A percentile compares a stretch with the other conserved stretches of the same genome.
Evolutionary conservation across 2,888 invertebrate genomes (phyloP).

Genomic region (Spatulosminthurus flaviceps): DNA sequence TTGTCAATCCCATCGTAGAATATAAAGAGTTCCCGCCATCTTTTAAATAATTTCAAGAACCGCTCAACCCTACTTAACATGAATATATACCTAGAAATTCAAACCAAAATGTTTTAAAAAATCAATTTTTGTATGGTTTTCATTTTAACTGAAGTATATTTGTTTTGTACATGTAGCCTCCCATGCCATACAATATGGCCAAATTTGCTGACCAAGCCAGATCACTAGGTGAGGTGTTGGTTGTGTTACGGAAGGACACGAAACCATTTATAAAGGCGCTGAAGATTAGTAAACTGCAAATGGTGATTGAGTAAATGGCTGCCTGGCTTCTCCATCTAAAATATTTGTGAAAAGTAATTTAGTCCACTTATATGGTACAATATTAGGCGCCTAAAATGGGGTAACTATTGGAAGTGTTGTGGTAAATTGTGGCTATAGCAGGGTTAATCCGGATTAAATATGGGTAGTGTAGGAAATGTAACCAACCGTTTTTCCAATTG

Average conservation of each 20-base stretch:
- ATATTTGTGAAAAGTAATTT: too few relatives aligned
- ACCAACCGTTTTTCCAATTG: too few relatives aligned
- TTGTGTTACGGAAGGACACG: constrained; percentile 22
- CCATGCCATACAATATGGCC: constrained; percentile 55
- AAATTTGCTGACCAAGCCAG: constrained; percentile 42
- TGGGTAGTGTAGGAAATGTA: too few relatives aligned
- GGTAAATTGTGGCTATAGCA: too few relatives aligned
- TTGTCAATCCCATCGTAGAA: constrained; percentile 51
- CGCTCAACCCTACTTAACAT: constrained; percentile 47
- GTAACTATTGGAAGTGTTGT: too few relatives aligned
- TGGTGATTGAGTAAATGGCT: not conserved
- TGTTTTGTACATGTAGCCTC: constrained; percentile 53
- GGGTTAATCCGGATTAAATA: too few relatives aligned
- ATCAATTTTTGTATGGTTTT: not conserved
- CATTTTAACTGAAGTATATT: constrained; percentile 1
- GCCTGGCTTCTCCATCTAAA: constrained; percentile 40
- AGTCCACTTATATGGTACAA: too few relatives aligned
- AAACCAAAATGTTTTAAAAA: constrained; percentile 8
- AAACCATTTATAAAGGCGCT: constrained; percentile 22
- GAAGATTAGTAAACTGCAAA: constrained; percentile 3
- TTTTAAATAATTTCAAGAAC: constrained; percentile 45
- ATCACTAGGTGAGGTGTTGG: constrained; percentile 36
- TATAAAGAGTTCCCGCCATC: constrained; percentile 51
- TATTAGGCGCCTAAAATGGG: too few relatives aligned
- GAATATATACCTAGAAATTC: constrained; percentile 49